Evolutionary conservation across 2,113 vertebrate species (phyloP).

Genomic region (Sisor rabdophorus): DNA sequence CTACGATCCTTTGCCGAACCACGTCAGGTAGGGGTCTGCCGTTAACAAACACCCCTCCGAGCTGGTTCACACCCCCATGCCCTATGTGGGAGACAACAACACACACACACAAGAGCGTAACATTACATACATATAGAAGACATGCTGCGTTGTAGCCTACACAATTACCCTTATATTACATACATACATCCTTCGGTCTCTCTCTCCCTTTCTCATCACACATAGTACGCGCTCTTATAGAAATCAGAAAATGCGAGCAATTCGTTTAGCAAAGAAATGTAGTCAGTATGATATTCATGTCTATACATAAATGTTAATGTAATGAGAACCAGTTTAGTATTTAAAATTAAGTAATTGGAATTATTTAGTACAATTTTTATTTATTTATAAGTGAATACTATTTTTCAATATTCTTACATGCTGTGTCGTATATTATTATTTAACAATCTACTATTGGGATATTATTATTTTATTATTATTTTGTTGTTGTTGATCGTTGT

Average conservation of each 20-base stretch:
- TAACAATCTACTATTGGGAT: background rate
- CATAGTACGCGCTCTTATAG: background rate
- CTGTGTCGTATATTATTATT: background rate
- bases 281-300: background rate
- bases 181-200: slow-evolving; percentile 9
- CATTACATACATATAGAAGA: slow-evolving; percentile 75
- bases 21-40: slow-evolving; percentile 98
- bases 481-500: background rate
- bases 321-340: background rate
- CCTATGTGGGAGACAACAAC: slow-evolving; percentile 84
- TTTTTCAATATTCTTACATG: background rate
- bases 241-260: background rate
- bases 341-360: background rate
- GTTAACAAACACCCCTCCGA: slow-evolving; percentile 99
- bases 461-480: slow-evolving; percentile 15
- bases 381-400: background rate
- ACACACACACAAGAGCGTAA: slow-evolving; percentile 65
- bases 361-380: too few relatives aligned
- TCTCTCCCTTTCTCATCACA: background rate
- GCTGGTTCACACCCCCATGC: slow-evolving; percentile 99
- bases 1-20: slow-evolving; percentile 98
- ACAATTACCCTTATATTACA: slow-evolving; percentile 3
- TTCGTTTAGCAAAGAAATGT: background rate
- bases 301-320: background rate
- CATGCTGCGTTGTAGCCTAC: slow-evolving; percentile 5